These are phyloP conservation scores for Diadema setosum DNA, from an alignment of 35 echinoderm and acorn worm species.

Conservation along the genomic window DNA sequence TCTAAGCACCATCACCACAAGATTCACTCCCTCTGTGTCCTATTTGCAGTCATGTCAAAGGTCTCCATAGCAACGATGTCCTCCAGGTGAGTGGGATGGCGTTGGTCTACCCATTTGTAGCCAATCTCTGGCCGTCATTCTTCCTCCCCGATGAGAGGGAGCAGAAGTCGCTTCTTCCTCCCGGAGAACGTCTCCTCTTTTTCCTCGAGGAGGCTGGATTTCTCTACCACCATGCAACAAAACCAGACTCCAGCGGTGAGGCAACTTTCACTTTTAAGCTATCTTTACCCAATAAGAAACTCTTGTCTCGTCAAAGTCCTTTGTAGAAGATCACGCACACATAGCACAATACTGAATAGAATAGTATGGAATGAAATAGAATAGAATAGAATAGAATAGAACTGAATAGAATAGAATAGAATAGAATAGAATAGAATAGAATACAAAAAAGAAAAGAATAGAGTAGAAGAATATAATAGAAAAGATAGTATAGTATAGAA, in stretches of 20 bases:
- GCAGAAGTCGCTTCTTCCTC: constrained; percentile 12
- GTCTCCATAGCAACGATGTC: constrained; percentile 66
- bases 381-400: too few relatives aligned
- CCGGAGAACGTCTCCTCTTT: neutral
- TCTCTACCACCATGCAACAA: constrained; percentile 72
- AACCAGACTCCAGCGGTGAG: constrained; percentile 86
- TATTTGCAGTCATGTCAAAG: constrained; percentile 50
- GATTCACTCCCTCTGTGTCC: too few relatives aligned
- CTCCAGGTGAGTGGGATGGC: neutral
- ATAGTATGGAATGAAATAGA: too few relatives aligned
- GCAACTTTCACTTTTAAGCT: too few relatives aligned
- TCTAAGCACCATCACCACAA: too few relatives aligned
- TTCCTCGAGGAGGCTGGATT: constrained; percentile 60
- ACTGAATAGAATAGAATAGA: neutral
- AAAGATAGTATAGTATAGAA: neutral
- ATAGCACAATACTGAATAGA: too few relatives aligned
- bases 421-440: neutral
- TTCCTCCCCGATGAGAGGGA: constrained; percentile 1
- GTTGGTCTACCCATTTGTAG: constrained; percentile 9
- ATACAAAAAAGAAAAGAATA: neutral
- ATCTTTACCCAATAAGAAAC: too few relatives aligned
- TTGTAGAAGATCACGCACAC: too few relatives aligned
- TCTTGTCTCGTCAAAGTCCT: too few relatives aligned
- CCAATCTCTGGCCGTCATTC: constrained; percentile 48
- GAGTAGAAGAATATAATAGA: neutral